A percentile compares a stretch with the other conserved stretches of the same genome.
phyloP scores from a whole-genome alignment of 92 coral and sea anemone species.

The Isaurus tuberculatus region DNA sequence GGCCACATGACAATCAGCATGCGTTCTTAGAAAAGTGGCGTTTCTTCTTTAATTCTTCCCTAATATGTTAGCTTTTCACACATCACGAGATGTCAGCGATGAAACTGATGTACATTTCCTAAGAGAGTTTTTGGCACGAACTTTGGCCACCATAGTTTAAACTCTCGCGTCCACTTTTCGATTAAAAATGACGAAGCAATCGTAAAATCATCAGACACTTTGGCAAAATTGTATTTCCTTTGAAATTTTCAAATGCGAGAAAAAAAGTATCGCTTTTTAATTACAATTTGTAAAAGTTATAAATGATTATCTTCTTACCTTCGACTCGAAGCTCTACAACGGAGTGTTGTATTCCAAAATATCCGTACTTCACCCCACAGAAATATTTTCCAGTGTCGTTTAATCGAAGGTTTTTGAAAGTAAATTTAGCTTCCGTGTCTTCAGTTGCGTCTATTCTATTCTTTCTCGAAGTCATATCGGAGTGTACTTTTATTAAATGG shows the following conservation, averaged over 20 bases:
- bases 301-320: slow-evolving; percentile 15
- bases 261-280: background rate
- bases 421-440: slow-evolving; percentile 21
- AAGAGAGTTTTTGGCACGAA: background rate
- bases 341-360: background rate
- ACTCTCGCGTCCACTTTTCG: background rate
- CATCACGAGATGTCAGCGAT: background rate
- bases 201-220: background rate
- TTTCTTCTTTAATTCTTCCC: background rate
- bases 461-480: background rate
- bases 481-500: background rate
- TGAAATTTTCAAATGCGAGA: background rate
- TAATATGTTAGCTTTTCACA: background rate
- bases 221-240: background rate
- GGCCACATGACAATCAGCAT: slow-evolving; percentile 27
- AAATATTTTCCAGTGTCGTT: slow-evolving; percentile 32
- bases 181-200: slow-evolving; percentile 1
- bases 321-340: slow-evolving; percentile 11
- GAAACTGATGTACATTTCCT: background rate
- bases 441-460: background rate
- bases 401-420: slow-evolving; percentile 14
- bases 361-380: background rate
- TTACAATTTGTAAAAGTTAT: background rate
- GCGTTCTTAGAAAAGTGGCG: slow-evolving; percentile 1
- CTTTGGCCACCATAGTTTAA: background rate